Conservation (phyloP, 2,888 invertebrate genomes). For the Hirtodrosophila trivittata region DNA sequence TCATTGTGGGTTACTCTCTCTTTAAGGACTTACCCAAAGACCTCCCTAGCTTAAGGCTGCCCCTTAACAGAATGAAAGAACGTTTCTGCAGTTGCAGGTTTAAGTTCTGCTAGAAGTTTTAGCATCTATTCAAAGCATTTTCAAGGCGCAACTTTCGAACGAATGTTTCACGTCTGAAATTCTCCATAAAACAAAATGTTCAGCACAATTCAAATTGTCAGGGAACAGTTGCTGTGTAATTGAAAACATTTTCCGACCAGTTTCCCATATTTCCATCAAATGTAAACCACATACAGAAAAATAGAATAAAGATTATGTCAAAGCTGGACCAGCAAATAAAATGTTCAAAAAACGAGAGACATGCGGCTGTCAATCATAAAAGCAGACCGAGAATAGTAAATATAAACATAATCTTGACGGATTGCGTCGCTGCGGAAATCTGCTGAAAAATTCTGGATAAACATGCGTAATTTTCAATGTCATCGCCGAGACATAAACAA, state of each 20-base stretch:
- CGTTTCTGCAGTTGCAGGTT: too few relatives aligned
- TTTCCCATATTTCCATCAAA: constrained; percentile 15
- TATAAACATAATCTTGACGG: constrained; percentile 48
- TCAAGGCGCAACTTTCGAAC: too few relatives aligned
- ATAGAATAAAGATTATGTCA: constrained; percentile 3
- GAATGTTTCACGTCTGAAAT: too few relatives aligned
- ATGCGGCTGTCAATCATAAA: constrained; percentile 59
- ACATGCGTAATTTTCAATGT: constrained; percentile 41
- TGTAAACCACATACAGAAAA: neutral
- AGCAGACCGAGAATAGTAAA: constrained; percentile 41
- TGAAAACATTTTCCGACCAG: constrained; percentile 21
- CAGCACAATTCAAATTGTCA: constrained; percentile 48
- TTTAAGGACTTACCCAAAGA: too few relatives aligned
- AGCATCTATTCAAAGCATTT: too few relatives aligned
- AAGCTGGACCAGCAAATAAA: too few relatives aligned
- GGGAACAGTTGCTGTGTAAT: constrained; percentile 30
- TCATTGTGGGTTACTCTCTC: constrained; percentile 26
- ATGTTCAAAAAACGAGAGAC: constrained; percentile 8
- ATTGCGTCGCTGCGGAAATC: constrained; percentile 11
- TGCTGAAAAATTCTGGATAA: constrained; percentile 14
- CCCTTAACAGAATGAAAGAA: too few relatives aligned
- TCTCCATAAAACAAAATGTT: constrained; percentile 36
- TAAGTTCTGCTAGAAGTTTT: too few relatives aligned
- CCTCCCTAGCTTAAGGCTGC: too few relatives aligned
- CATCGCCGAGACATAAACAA: constrained; percentile 58